Evolutionary conservation across 92 coral and sea anemone species (phyloP).

Genomic region (Meandrina meandrites): DNA sequence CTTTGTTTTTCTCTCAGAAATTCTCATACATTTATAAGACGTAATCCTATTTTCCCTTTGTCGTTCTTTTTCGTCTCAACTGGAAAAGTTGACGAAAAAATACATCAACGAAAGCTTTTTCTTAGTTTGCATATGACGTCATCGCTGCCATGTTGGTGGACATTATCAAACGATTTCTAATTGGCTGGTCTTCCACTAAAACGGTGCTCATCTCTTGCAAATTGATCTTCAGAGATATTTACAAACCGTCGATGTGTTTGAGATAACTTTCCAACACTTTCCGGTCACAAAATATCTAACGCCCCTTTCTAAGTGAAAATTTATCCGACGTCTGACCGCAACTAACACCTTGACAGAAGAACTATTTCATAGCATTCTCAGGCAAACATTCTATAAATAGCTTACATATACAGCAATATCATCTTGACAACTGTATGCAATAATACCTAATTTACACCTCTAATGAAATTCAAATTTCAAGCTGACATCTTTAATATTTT

Average conservation of each 20-base stretch:
- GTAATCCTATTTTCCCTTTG: background rate
- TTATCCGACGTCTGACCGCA: background rate
- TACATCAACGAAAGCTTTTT: background rate
- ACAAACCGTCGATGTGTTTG: background rate
- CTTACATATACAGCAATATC: background rate
- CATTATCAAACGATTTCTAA: background rate
- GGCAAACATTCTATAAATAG: slow-evolving; percentile 33
- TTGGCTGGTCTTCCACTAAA: background rate
- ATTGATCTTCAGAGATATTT: background rate
- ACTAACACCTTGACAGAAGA: background rate
- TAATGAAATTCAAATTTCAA: slow-evolving; percentile 31
- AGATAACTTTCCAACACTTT: background rate
- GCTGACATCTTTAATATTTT: background rate
- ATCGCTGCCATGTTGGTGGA: background rate
- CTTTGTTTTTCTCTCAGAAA: background rate
- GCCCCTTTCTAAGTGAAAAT: background rate
- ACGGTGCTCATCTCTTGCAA: background rate
- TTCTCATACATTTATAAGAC: background rate
- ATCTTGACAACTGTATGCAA: slow-evolving; percentile 14
- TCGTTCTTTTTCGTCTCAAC: background rate
- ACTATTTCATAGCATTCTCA: background rate
- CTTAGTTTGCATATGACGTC: background rate
- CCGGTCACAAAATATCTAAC: background rate
- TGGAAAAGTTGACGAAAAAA: background rate
- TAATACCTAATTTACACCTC: slow-evolving; percentile 38